phyloP scores from a whole-genome alignment of 1,140 invertebrate species.

The Drosophila busckii region DNA sequence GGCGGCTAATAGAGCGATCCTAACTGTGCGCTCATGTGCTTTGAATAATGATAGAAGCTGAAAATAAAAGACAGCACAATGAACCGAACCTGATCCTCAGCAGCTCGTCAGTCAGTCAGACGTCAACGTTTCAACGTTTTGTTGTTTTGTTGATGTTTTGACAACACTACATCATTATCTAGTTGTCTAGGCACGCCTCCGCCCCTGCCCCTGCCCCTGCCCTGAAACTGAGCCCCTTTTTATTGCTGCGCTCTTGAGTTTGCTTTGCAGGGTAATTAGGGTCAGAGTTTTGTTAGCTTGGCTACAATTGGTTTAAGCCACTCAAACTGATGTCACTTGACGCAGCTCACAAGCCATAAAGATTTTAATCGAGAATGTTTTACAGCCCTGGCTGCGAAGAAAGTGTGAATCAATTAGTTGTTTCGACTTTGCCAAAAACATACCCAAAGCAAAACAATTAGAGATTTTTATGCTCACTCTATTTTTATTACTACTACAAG shows the following conservation, averaged over 20 bases:
- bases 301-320: constrained; percentile 33
- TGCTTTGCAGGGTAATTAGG: no score
- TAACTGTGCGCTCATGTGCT: no score
- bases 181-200: constrained; percentile 33
- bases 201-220: constrained; percentile 1
- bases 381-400: constrained; percentile 73
- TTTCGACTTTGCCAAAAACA: constrained; percentile 64
- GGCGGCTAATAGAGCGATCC: no score
- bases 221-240: not conserved
- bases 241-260: not conserved
- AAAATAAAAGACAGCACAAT: no score
- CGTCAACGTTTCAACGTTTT: no score
- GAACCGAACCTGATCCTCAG: constrained; percentile 48
- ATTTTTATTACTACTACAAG: constrained; percentile 53
- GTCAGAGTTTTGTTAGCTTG: no score
- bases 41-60: no score
- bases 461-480: constrained; percentile 63
- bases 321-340: constrained; percentile 14
- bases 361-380: constrained; percentile 38
- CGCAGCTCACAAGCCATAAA: constrained; percentile 17
- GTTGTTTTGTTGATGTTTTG: constrained; percentile 64
- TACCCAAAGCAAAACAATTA: constrained; percentile 50
- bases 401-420: constrained; percentile 77
- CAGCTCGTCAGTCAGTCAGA: constrained; percentile 60
- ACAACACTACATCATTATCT: constrained; percentile 73